Base-by-base conservation (phyloP, 2,113 vertebrate genomes). In the Corythoichthys haematopterus region DNA sequence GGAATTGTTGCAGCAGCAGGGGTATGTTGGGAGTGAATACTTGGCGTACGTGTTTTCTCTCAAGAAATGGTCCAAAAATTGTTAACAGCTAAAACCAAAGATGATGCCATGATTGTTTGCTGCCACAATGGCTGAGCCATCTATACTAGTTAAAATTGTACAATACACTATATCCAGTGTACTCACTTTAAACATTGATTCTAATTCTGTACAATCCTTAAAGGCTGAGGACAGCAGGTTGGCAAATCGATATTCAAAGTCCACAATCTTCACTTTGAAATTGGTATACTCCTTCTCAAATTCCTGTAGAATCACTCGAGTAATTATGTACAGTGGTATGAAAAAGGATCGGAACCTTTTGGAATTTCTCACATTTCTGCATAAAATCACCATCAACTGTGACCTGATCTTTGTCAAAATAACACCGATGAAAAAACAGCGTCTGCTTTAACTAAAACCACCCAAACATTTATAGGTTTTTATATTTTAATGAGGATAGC, bases 131-230 rank as follows among this genome's bases (percentile, higher is more conserved):
- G 57, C 14, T 35, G 14, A 50, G 8, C 55, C 28, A 68, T 64
- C 9, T 50, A 6, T 2, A 64, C 35, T 16, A 57, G 2, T 46
- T 14, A 6, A 59, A 43, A 43, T 8, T 7, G 40, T 36, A 43
- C 38, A 9, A 4, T 6, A 46, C 43, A 43, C 4, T 20, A 28
- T 35, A 52, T 52, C 13, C 33, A 66, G 15, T 46, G 14, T 50
- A 14, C 82, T 83, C 85, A 93, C 92, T 90, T 94, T 95, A 72
- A 93, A 91, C 8, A 88, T 74, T n/a, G 92, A 92, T 85, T 94
- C 92, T 75, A 94, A 88, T 64, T 90, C 91, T 53, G 65, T 90
- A 78, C 88, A 94, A 78, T 91, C 89, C 64, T 83, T 80, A 85
- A 94, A 94, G 77, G 78, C 91, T 71, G 81, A 80, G 73, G 84